These are phyloP conservation scores for Xenotilapia longispinis DNA, from an alignment of 2,113 vertebrate species.

Conservation along the genomic window DNA sequence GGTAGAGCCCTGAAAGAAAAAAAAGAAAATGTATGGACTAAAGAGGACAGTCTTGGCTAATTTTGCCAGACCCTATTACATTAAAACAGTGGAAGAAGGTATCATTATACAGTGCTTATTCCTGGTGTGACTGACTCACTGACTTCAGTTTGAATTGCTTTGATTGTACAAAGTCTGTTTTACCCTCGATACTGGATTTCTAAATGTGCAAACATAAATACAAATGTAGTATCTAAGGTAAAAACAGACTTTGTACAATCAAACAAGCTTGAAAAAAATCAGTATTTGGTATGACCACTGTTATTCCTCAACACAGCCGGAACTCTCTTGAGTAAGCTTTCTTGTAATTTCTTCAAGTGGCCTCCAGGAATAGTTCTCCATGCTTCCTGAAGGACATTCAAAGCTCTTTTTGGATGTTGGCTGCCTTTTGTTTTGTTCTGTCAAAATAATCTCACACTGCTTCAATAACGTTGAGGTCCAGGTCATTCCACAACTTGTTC, in stretches of 20 bases:
- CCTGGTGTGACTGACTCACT: neutral
- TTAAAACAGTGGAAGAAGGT: neutral
- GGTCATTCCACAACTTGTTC: neutral
- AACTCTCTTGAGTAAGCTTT: neutral
- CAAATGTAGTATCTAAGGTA: neutral
- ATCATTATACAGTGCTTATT: neutral
- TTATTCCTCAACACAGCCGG: neutral
- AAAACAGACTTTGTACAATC: neutral
- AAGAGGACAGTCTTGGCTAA: neutral
- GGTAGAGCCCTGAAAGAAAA: constrained; percentile 82
- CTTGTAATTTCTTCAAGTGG: neutral
- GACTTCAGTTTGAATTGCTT: neutral
- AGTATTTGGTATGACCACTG: neutral
- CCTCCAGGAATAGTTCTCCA: neutral
- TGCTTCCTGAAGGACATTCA: neutral
- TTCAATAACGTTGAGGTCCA: neutral
- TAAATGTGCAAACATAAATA: neutral
- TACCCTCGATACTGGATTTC: neutral
- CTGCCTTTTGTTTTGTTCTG: neutral
- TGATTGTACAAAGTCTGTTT: neutral
- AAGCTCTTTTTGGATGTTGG: neutral
- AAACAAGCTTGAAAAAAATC: neutral
- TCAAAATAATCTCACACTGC: neutral
- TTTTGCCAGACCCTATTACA: neutral
- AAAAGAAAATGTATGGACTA: rapidly evolving